A percentile compares a stretch with the other conserved stretches of the same genome.
Conservation (phyloP, 2,888 invertebrate species). For the Cabera pusaria region DNA sequence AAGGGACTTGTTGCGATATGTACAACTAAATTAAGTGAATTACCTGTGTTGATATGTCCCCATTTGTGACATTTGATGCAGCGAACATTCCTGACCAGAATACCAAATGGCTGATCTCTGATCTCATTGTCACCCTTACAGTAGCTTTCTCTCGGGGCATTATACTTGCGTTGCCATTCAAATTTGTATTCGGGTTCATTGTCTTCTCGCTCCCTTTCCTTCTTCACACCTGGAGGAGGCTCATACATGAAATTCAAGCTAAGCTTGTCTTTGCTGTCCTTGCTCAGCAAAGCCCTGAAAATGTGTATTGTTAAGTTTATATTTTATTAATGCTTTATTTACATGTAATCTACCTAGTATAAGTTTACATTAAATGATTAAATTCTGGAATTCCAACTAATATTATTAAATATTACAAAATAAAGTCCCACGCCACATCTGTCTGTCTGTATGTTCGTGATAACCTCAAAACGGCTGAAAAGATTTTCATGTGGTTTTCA, state of each 20-base stretch:
- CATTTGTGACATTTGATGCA: slow-evolving; percentile 99
- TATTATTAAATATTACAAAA: too few species aligned
- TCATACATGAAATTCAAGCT: slow-evolving; percentile 99
- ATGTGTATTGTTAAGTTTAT: too few species aligned
- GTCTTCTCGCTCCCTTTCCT: slow-evolving; percentile 94
- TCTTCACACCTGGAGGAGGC: slow-evolving; percentile 98
- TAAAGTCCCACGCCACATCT: too few species aligned
- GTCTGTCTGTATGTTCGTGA: too few species aligned
- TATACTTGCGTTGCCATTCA: slow-evolving; percentile 99
- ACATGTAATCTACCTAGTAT: too few species aligned
- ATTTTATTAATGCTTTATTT: too few species aligned
- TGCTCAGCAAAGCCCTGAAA: slow-evolving; percentile 96
- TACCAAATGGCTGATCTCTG: slow-evolving; percentile 99
- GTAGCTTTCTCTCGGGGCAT: slow-evolving; percentile 99
- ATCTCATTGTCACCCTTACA: slow-evolving; percentile 99
- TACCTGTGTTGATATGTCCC: slow-evolving; percentile 98
- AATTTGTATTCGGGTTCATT: slow-evolving; percentile 99
- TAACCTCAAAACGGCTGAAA: too few species aligned
- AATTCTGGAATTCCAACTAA: too few species aligned
- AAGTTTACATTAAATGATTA: too few species aligned
- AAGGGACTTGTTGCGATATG: too few species aligned
- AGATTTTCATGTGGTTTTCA: too few species aligned
- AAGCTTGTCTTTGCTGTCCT: slow-evolving; percentile 98
- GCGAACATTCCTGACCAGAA: slow-evolving; percentile 97
- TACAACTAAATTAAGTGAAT: not conserved